These are phyloP conservation scores for Nymphalis polychloros DNA, from an alignment of 2,888 invertebrate genomes.

Conservation along the genomic window DNA sequence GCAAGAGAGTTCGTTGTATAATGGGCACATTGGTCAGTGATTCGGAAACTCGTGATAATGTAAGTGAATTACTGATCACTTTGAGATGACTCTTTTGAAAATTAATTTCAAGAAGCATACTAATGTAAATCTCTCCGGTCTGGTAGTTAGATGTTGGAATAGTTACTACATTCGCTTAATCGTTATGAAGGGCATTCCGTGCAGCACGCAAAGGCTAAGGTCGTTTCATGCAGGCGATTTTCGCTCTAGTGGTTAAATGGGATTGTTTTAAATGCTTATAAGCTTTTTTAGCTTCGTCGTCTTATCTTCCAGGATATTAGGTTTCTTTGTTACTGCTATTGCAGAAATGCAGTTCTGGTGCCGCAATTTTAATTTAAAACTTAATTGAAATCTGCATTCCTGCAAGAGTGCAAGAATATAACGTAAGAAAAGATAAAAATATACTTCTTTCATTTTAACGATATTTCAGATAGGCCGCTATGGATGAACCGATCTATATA, in stretches of 20 bases:
- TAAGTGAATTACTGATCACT: slow-evolving; percentile 62
- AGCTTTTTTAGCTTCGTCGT: slow-evolving; percentile 36
- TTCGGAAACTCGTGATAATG: slow-evolving; percentile 71
- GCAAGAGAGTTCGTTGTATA: slow-evolving; percentile 44
- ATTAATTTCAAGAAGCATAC: slow-evolving; percentile 39
- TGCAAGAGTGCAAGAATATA: slow-evolving; percentile 19
- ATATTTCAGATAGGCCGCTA: slow-evolving; percentile 1
- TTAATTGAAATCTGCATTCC: slow-evolving; percentile 38
- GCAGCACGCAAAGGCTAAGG: slow-evolving; percentile 29
- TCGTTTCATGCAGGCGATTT: slow-evolving; percentile 33
- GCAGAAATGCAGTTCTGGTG: slow-evolving; percentile 27
- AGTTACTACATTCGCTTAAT: slow-evolving; percentile 33
- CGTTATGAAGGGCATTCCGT: slow-evolving; percentile 27
- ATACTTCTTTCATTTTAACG: background rate
- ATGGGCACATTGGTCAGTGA: slow-evolving; percentile 58
- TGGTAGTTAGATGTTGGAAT: slow-evolving; percentile 13
- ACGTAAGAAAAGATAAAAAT: background rate
- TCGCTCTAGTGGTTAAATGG: slow-evolving; percentile 32
- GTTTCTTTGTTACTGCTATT: slow-evolving; percentile 35
- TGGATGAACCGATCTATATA: slow-evolving; percentile 23
- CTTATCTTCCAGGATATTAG: slow-evolving; percentile 38
- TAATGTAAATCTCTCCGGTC: slow-evolving; percentile 24
- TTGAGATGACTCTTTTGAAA: slow-evolving; percentile 43
- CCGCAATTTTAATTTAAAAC: slow-evolving; percentile 38
- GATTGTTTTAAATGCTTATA: slow-evolving; percentile 39